These are phyloP conservation scores for Sebastes wilsoni DNA, from an alignment of 2,797 vertebrate species.

Conservation along the genomic window DNA sequence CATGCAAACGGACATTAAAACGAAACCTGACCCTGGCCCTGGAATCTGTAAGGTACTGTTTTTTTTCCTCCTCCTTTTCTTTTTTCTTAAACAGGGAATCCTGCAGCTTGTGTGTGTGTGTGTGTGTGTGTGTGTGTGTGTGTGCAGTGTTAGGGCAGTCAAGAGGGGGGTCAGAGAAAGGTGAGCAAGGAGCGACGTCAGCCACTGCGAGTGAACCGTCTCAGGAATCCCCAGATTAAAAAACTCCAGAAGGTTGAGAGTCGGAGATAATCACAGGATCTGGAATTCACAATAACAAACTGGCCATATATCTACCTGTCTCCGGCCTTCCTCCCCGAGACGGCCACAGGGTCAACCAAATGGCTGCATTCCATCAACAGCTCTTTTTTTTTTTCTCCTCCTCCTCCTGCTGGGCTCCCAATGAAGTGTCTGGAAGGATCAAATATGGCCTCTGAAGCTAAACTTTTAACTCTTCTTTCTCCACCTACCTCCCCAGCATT, in stretches of 20 bases:
- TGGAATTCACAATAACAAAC: slow-evolving; percentile 99
- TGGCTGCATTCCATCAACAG: slow-evolving; percentile 90
- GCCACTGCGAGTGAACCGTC: slow-evolving; percentile 85
- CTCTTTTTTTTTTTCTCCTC: slow-evolving; percentile 63
- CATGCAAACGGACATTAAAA: slow-evolving; percentile 88
- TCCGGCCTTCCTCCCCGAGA: slow-evolving; percentile 92
- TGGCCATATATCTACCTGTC: slow-evolving; percentile 99
- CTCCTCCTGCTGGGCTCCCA: slow-evolving; percentile 63
- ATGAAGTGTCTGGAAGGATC: slow-evolving; percentile 80
- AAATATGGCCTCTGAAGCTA: slow-evolving; percentile 73
- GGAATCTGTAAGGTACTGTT: slow-evolving; percentile 86
- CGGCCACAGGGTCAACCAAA: slow-evolving; percentile 91
- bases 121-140: slow-evolving; percentile 18
- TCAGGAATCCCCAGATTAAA: slow-evolving; percentile 96
- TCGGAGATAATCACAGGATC: slow-evolving; percentile 96
- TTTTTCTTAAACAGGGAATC: slow-evolving; percentile 61
- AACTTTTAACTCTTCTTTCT: slow-evolving; percentile 48
- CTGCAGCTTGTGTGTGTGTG: slow-evolving; percentile 35
- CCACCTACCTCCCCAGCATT: neutral
- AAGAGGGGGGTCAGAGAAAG: slow-evolving; percentile 86
- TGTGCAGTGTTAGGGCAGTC: slow-evolving; percentile 3
- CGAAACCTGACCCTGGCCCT: slow-evolving; percentile 83
- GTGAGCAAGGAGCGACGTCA: slow-evolving; percentile 85
- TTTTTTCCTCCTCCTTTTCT: neutral
- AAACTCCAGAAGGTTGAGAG: slow-evolving; percentile 93